A percentile compares a stretch with the other conserved stretches of the same genome.
These are phyloP conservation scores for Calameuta filiformis DNA, from an alignment of 2,888 invertebrate genomes.

Conservation along the genomic window DNA sequence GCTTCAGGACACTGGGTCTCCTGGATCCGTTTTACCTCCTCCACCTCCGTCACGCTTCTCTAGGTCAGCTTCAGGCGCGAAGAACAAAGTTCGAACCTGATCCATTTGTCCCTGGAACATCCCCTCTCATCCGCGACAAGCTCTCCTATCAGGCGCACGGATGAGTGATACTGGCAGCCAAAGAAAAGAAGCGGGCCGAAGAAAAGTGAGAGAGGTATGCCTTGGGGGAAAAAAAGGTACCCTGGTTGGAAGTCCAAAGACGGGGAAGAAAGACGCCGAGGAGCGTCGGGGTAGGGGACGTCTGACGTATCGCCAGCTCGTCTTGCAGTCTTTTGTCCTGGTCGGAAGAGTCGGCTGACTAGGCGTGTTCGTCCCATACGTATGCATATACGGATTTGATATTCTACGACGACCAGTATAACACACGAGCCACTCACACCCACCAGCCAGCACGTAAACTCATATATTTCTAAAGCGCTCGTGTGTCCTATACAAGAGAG, in stretches of 20 bases:
- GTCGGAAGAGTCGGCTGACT: not conserved
- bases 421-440: not conserved
- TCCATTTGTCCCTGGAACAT: not conserved
- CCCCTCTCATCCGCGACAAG: not conserved
- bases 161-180: not conserved
- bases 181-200: not conserved
- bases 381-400: not conserved
- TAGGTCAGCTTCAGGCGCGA: not conserved
- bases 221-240: not conserved
- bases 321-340: not conserved
- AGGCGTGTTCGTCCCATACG: not conserved
- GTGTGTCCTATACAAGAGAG: not conserved
- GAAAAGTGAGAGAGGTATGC: not conserved
- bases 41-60: not conserved
- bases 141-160: not conserved
- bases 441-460: not conserved
- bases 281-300: not conserved
- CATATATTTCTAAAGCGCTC: not conserved
- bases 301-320: not conserved
- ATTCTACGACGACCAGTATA: not conserved
- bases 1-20: not conserved
- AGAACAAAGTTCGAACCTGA: not conserved
- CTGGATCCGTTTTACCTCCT: not conserved
- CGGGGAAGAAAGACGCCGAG: not conserved
- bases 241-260: not conserved